Conservation (phyloP, 2,888 invertebrate species). For the Ophioninae sp. region DNA sequence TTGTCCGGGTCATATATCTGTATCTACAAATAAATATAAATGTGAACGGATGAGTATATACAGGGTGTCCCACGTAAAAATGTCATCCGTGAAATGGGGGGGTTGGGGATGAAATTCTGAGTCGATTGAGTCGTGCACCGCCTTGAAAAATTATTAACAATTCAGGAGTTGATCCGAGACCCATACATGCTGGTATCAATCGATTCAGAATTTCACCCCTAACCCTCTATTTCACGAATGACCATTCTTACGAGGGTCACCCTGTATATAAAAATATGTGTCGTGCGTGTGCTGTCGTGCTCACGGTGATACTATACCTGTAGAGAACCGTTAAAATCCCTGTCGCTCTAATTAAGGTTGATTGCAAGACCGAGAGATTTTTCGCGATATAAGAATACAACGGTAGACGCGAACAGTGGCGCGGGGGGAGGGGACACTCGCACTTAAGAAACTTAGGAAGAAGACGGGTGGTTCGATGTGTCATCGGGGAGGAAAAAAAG, state of each 20-base stretch:
- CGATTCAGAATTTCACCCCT: no score
- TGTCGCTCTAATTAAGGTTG: conserved; percentile 63
- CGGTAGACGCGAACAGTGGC: conserved; percentile 23
- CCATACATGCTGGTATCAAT: no score
- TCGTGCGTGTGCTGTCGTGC: not conserved
- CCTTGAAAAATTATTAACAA: no score
- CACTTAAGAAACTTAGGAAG: not conserved
- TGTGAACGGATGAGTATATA: conserved; percentile 1
- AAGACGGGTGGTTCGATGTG: not conserved
- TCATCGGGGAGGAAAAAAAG: not conserved
- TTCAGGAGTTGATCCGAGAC: no score
- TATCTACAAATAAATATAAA: not conserved
- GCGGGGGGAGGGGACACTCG: not conserved
- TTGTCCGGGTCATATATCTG: conserved; percentile 33
- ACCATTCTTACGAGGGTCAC: no score
- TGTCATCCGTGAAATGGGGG: no score
- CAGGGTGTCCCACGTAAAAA: no score
- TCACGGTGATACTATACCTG: not conserved
- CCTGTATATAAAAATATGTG: not conserved
- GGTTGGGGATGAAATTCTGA: no score
- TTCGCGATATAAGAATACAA: conserved; percentile 52
- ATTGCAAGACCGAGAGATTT: conserved; percentile 59
- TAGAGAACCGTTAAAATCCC: conserved; percentile 46
- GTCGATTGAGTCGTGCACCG: no score
- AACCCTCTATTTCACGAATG: no score